Evolutionary conservation across 2,888 invertebrate species (phyloP), one percentile per base, ranked within the genome.

Genomic region (Drosophila imparisetae): DNA sequence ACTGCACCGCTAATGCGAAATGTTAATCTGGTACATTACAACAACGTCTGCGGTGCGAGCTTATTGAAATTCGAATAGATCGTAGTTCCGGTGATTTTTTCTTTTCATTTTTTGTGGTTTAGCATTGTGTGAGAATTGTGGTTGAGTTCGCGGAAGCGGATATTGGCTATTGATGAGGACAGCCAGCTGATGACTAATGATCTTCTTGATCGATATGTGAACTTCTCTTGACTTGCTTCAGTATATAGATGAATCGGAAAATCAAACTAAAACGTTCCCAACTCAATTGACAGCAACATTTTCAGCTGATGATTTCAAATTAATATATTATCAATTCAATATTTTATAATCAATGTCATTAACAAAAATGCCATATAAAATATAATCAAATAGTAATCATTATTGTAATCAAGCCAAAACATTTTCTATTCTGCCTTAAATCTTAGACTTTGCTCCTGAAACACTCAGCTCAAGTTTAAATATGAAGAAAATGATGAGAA

Each of bases 1-100:
- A 45, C 61, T 67, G 58, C 49, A 10, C 40, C 82, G 42, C 83
- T 89, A 89, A 84, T 89, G 88, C 90, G 77, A 89, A 89, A 89
- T 89, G 89, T 84, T 80, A 77, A 77, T 89, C 85, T 87, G 84
- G 81, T 86, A 83, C 74, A 73, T 73, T 67, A 86, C 78, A 72
- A 55, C 64, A 66, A 71, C 76, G 80, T 72, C 72, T 55, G 62
- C 63, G 21, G 36, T 30, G 27, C 55, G 50, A 72, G 80, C 83
- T 88, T 80, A 90, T 90, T 88, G 86, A 75, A 80, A 73, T 68
- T 83, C 78, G 59, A 86, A 89, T 83, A 85, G 68, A 85, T 82
- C 75, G 83, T 75, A 85, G 85, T 85, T 85, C 85, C 85, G 85
- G 90, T 72, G 60, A 78, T 68, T 71, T 55, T 21, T 40, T 24